Conservation (phyloP, 37 sponge, comb jelly and placozoan species). For the Cladorhizidae sp. region DNA sequence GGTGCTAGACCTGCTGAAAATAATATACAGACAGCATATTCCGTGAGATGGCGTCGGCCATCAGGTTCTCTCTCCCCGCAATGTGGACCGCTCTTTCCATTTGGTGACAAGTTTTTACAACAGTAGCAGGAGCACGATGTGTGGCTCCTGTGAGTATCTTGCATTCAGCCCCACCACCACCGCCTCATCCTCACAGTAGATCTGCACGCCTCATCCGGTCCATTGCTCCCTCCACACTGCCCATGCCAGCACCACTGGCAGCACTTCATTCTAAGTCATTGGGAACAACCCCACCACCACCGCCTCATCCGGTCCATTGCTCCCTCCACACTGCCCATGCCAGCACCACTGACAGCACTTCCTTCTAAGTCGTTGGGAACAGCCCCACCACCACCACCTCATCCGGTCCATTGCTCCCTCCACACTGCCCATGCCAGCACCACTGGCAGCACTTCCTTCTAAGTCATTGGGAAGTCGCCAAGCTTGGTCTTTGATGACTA, state of each 20-base stretch:
- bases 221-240: too few relatives aligned
- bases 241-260: too few relatives aligned
- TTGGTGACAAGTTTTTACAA: background rate
- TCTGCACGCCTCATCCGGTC: background rate
- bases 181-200: background rate
- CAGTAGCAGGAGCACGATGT: background rate
- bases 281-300: too few relatives aligned
- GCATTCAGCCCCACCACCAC: background rate
- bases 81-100: background rate
- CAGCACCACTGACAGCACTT: too few relatives aligned
- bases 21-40: background rate
- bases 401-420: too few relatives aligned
- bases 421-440: slow-evolving; percentile 1
- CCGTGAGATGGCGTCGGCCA: background rate
- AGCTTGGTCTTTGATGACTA: slow-evolving; percentile 15
- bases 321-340: too few relatives aligned
- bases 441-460: slow-evolving; percentile 11
- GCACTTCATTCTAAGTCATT: too few relatives aligned
- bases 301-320: too few relatives aligned
- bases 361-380: too few relatives aligned
- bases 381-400: too few relatives aligned
- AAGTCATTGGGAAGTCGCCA: background rate
- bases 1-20: background rate
- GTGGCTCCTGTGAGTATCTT: background rate
- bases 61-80: background rate